Evolutionary conservation across 2,797 vertebrate species (phyloP).

Genomic region (Gymnodraco acuticeps): DNA sequence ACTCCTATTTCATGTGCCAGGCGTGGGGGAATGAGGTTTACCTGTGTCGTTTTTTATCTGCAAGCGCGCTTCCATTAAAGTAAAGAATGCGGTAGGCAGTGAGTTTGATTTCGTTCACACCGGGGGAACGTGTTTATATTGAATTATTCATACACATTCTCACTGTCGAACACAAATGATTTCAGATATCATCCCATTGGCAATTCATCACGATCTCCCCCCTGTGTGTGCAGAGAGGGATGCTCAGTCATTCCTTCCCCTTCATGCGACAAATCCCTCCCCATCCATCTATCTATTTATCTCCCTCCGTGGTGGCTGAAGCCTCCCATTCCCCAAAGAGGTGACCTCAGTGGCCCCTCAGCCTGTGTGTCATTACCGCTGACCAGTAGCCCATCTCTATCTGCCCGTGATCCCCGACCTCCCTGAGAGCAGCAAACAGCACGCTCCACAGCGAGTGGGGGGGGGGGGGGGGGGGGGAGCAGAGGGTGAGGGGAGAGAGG

Average conservation of each 20-base stretch:
- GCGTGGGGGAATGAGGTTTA: conserved; percentile 39
- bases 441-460: conserved; percentile 35
- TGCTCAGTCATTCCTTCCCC: conserved; percentile 50
- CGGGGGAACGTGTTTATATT: conserved; percentile 53
- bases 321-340: conserved; percentile 65
- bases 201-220: conserved; percentile 57
- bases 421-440: conserved; percentile 70
- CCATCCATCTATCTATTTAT: conserved; percentile 67
- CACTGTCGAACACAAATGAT: conserved; percentile 58
- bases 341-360: conserved; percentile 73
- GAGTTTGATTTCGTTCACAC: conserved; percentile 69
- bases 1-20: conserved; percentile 47
- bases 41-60: conserved; percentile 31
- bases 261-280: conserved; percentile 51
- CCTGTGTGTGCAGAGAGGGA: conserved; percentile 27
- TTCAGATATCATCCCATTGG: conserved; percentile 53
- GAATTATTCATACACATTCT: conserved; percentile 68
- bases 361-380: conserved; percentile 83
- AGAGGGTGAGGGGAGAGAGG: conserved; percentile 28
- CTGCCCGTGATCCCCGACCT: conserved; percentile 77
- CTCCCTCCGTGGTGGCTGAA: conserved; percentile 54
- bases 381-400: conserved; percentile 83
- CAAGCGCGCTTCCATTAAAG: conserved; percentile 33
- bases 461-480: conserved; percentile 29
- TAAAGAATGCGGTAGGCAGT: conserved; percentile 2